Base-by-base conservation (phyloP, 1,140 invertebrate genomes). In the Sminthurinus signatus region DNA sequence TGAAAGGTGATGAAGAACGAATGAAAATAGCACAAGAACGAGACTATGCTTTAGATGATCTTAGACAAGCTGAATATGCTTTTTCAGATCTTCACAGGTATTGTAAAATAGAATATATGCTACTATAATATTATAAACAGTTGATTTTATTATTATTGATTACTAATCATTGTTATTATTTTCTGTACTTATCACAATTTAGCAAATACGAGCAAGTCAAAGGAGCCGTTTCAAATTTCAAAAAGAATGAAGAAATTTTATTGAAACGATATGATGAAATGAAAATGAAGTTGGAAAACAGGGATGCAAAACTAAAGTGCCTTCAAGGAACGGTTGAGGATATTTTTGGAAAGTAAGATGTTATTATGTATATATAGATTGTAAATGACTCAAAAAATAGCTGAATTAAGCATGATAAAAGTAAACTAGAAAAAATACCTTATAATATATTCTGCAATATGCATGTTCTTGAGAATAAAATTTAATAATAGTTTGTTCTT, bases 81-180 rank as follows among this genome's bases (percentile, higher is more conserved):
- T 68, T 68, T 52, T 64, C 65, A 3, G 56, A 68, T 60, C 44
- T 68, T 15, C 65, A 68, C 42, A 50, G 55, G 65, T 67, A 54
- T 3, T 4, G n/a, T 10, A 12, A n/a, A n/a, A n/a, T n/a, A n/a
- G n/a, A n/a, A n/a, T n/a, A n/a, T n/a, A n/a, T n/a, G n/a, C n/a
- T n/a, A n/a, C n/a, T n/a, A n/a, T n/a, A n/a, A n/a, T n/a, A n/a
- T n/a, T n/a, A n/a, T n/a, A n/a, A n/a, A n/a, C n/a, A n/a, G n/a
- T n/a, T n/a, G n/a, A n/a, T n/a, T n/a, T n/a, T n/a, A n/a, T n/a
- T n/a, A n/a, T n/a, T n/a, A n/a, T n/a, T n/a, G n/a, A n/a, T n/a
- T n/a, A n/a, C n/a, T n/a, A n/a, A n/a, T n/a, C n/a, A n/a, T n/a
- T n/a, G n/a, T n/a, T n/a, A n/a, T n/a, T n/a, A n/a, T n/a, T 21